A percentile compares a stretch with the other conserved stretches of the same genome.
These are phyloP conservation scores for Australoheros facetus DNA, from an alignment of 2,797 vertebrate species.

Conservation along the genomic window DNA sequence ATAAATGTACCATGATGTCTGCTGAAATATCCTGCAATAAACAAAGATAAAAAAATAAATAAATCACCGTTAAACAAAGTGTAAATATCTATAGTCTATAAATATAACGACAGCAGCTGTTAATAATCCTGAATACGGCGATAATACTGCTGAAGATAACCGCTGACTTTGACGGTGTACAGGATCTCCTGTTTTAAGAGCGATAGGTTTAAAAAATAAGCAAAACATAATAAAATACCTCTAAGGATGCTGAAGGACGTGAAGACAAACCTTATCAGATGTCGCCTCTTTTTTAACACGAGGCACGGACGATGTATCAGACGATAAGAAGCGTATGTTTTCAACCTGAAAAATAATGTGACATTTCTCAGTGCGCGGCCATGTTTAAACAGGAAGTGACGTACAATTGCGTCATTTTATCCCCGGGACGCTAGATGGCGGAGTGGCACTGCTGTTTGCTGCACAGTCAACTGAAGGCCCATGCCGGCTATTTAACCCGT, in stretches of 20 bases:
- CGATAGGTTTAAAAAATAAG: background rate
- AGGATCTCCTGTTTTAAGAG: background rate
- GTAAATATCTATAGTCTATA: background rate
- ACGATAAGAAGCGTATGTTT: background rate
- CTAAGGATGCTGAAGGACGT: background rate
- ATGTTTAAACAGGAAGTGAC: conserved; percentile 76
- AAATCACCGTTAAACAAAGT: background rate
- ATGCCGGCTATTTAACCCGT: background rate
- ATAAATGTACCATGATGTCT: conserved; percentile 80
- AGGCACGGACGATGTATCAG: rapidly evolving
- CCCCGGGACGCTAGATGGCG: conserved; percentile 44
- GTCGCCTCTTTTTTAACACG: background rate
- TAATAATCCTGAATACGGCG: background rate
- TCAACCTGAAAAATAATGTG: conserved; percentile 49
- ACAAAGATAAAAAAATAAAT: background rate
- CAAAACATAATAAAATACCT: conserved; percentile 28
- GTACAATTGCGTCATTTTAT: background rate
- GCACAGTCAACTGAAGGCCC: too few relatives aligned
- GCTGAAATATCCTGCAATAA: conserved; percentile 52
- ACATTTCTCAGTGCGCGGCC: conserved; percentile 77
- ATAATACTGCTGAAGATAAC: conserved; percentile 5
- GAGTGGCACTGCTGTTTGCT: conserved; percentile 1
- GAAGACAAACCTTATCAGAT: background rate
- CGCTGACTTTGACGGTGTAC: background rate
- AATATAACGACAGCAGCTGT: background rate